Evolutionary conservation across 2,113 vertebrate species (phyloP).

Genomic region (Boulengeromyrus knoepffleri): DNA sequence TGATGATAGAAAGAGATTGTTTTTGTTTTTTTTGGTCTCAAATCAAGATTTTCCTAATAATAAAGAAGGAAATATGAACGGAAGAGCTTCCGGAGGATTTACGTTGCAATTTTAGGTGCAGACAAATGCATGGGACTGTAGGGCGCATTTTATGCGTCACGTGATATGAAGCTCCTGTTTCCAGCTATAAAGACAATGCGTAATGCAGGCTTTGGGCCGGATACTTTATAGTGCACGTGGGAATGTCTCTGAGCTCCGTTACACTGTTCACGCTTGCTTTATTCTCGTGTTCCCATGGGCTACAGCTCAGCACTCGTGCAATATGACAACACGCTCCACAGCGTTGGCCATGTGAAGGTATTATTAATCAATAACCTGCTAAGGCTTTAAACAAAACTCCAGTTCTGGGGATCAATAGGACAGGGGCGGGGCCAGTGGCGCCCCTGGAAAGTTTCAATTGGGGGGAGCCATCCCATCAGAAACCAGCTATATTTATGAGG

Average conservation of each 20-base stretch:
- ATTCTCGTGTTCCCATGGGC: background rate
- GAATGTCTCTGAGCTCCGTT: background rate
- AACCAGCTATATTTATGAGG: background rate
- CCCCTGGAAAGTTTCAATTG: background rate
- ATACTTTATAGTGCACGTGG: background rate
- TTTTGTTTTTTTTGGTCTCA: background rate
- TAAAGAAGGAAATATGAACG: background rate
- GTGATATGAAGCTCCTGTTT: background rate
- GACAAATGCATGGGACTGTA: background rate
- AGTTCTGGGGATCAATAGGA: background rate
- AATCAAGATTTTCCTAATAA: background rate
- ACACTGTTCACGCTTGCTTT: background rate
- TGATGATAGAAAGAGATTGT: background rate
- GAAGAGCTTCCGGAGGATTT: background rate
- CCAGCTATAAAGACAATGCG: background rate
- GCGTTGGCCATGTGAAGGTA: background rate
- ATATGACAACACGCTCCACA: background rate
- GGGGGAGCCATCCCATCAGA: background rate
- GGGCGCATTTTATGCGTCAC: background rate
- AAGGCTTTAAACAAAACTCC: background rate
- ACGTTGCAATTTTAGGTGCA: background rate
- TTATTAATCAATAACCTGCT: background rate
- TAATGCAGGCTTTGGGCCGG: background rate
- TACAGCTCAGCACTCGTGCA: background rate
- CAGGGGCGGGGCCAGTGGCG: background rate